These are phyloP conservation scores for Trinorchestia longiramus DNA, from an alignment of 1,140 invertebrate species.

Conservation along the genomic window DNA sequence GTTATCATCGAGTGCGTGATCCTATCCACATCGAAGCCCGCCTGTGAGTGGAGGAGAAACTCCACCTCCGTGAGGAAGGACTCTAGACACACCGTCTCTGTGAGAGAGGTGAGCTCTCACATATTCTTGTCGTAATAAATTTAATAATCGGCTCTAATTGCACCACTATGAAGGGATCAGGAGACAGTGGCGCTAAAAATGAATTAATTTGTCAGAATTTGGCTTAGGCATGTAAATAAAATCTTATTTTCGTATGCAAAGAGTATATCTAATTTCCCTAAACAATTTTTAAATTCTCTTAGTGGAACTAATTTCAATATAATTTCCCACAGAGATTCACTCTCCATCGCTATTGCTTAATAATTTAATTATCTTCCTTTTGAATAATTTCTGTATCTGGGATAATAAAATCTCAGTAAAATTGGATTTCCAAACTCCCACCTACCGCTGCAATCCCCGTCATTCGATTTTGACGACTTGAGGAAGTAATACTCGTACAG, in stretches of 20 bases:
- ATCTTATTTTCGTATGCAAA: not conserved
- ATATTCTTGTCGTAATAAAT: not conserved
- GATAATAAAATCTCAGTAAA: not conserved
- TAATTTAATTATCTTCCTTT: not conserved
- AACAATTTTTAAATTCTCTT: not conserved
- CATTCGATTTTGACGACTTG: no score
- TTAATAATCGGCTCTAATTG: not conserved
- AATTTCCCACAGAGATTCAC: not conserved
- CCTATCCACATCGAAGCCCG: slow-evolving; percentile 86
- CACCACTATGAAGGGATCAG: not conserved
- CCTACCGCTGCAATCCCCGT: no score
- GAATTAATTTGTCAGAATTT: not conserved
- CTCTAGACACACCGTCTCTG: slow-evolving; percentile 79
- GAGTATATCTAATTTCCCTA: not conserved
- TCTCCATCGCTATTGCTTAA: not conserved
- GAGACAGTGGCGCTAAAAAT: not conserved
- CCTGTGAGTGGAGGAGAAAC: slow-evolving; percentile 92
- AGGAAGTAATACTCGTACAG: no score
- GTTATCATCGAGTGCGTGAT: slow-evolving; percentile 92
- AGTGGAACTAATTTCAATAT: not conserved
- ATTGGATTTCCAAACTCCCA: not conserved
- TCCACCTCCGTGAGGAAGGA: slow-evolving; percentile 82
- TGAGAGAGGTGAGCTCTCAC: slow-evolving; percentile 77
- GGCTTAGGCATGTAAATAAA: not conserved
- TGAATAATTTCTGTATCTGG: not conserved